phyloP scores from a whole-genome alignment of 2,888 invertebrate species.

The Ectemnius lituratus region DNA sequence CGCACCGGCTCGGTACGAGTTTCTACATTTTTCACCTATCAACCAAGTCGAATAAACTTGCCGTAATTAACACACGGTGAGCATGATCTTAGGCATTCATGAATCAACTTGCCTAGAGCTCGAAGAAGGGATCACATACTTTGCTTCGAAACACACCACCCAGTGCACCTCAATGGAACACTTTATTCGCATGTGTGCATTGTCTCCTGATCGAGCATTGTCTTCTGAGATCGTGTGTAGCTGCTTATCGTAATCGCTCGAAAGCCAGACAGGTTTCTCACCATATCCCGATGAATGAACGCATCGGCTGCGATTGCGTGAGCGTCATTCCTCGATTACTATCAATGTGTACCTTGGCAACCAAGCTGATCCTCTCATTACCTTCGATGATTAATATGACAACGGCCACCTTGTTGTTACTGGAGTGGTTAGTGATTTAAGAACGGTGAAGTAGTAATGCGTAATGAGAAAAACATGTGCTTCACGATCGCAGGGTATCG shows the following conservation, averaged over 20 bases:
- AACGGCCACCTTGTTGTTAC: no score
- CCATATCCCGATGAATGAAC: conserved; percentile 50
- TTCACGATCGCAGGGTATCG: not conserved
- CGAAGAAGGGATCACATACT: no score
- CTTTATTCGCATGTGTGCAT: conserved; percentile 6
- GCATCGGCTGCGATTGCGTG: conserved; percentile 23
- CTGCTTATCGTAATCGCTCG: conserved; percentile 55
- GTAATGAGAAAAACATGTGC: not conserved
- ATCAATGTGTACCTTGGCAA: no score
- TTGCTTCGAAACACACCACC: conserved; percentile 7
- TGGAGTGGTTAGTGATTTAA: no score
- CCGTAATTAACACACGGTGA: not conserved
- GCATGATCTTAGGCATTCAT: no score
- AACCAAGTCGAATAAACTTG: not conserved
- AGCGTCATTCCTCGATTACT: conserved; percentile 23
- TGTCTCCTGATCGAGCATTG: conserved; percentile 45
- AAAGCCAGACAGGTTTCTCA: conserved; percentile 35
- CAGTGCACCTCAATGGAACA: conserved; percentile 22
- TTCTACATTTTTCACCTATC: not conserved
- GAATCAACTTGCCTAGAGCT: no score
- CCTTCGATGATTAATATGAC: conserved; percentile 35
- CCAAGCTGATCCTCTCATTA: not conserved
- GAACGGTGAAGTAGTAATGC: no score
- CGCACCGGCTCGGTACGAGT: not conserved
- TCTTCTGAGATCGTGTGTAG: conserved; percentile 53